Conservation (phyloP, 2,113 vertebrate genomes). For the Vanacampus margaritifer region DNA sequence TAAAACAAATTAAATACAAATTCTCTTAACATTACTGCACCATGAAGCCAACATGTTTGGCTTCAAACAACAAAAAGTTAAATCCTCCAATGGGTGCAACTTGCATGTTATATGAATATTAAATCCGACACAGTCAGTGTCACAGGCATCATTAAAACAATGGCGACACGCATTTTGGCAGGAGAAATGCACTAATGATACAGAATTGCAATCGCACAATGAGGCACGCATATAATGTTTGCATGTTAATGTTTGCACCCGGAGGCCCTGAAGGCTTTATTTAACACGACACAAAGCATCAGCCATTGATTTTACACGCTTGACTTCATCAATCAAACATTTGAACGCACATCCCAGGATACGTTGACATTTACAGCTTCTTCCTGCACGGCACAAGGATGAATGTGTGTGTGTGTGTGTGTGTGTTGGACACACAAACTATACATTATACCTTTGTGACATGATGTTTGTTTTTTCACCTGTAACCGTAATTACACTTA, state of each 20-base stretch:
- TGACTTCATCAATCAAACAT: constrained; percentile 62
- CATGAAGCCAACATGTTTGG: not conserved
- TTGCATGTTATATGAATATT: constrained; percentile 12
- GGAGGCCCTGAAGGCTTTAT: constrained; percentile 15
- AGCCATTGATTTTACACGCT: constrained; percentile 57
- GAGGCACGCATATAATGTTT: constrained; percentile 33
- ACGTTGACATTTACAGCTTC: constrained; percentile 5
- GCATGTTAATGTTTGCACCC: constrained; percentile 38
- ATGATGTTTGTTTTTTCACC: too few relatives aligned
- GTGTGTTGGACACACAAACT: too few relatives aligned
- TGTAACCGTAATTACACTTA: too few relatives aligned
- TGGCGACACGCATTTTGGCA: constrained; percentile 31
- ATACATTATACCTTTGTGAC: too few relatives aligned
- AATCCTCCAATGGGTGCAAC: not conserved
- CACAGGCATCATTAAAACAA: constrained; percentile 36
- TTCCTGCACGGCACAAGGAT: not conserved
- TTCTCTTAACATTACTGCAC: too few relatives aligned
- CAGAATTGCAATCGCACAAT: constrained; percentile 14
- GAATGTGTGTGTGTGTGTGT: too few relatives aligned
- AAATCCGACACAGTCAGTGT: constrained; percentile 25
- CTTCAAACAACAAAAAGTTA: constrained; percentile 3
- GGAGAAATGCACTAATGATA: constrained; percentile 31
- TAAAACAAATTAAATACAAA: too few relatives aligned
- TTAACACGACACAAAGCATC: constrained; percentile 49
- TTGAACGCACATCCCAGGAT: constrained; percentile 62